These are phyloP conservation scores for Ceriagrion tenellum DNA, from an alignment of 2,888 invertebrate genomes.

Conservation along the genomic window DNA sequence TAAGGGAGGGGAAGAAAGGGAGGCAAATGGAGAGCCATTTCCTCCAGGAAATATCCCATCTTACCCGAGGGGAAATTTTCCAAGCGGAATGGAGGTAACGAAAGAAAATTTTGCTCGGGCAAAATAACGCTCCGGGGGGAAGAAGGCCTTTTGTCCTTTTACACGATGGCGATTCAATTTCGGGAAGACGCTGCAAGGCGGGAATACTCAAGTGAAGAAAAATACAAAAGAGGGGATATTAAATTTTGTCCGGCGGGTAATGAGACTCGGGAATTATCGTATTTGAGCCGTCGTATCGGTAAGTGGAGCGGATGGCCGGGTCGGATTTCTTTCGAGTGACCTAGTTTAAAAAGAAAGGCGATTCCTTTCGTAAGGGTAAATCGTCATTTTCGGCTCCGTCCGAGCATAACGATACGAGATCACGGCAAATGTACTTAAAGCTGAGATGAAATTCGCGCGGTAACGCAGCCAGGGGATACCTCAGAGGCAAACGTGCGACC, in stretches of 20 bases:
- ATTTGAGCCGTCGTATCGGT: background rate
- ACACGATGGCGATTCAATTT: slow-evolving; percentile 25
- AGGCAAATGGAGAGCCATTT: background rate
- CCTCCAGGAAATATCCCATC: slow-evolving; percentile 48
- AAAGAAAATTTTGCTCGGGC: background rate
- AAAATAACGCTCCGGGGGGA: background rate
- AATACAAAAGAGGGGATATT: background rate
- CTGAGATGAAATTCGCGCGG: background rate
- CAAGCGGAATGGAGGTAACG: slow-evolving; percentile 14
- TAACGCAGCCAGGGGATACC: background rate
- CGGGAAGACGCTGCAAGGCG: background rate
- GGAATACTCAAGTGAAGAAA: slow-evolving; percentile 17
- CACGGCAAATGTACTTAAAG: background rate
- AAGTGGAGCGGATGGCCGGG: background rate
- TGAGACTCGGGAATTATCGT: background rate
- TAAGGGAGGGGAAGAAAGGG: background rate
- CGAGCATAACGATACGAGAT: slow-evolving; percentile 1
- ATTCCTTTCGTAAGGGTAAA: background rate
- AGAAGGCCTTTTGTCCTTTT: slow-evolving; percentile 27
- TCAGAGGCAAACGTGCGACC: background rate
- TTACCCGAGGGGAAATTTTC: slow-evolving; percentile 7
- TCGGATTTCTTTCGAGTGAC: background rate
- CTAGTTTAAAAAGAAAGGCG: background rate
- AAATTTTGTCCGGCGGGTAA: slow-evolving; percentile 17
- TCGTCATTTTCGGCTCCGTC: background rate